Conservation (phyloP, 1,140 invertebrate genomes). For the Stegodyphus mimosarum region DNA sequence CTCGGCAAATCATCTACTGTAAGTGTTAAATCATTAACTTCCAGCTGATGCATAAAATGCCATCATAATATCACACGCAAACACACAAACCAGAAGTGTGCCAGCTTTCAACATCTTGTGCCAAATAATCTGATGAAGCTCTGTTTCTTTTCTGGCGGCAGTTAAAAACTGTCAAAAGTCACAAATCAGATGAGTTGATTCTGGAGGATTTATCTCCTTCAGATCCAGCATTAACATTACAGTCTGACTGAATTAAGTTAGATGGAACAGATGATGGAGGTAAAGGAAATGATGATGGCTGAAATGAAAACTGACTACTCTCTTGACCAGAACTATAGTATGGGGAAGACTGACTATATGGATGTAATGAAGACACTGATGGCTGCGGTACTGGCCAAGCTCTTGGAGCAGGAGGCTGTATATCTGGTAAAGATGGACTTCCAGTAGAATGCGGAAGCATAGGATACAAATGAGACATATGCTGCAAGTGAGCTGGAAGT, state of each 20-base stretch:
- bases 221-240: slow-evolving; percentile 14
- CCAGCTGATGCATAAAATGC: slow-evolving; percentile 44
- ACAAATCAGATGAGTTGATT: slow-evolving; percentile 44
- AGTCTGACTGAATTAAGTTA: slow-evolving; percentile 35
- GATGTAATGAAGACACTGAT: slow-evolving; percentile 53
- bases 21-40: slow-evolving; percentile 32
- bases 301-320: slow-evolving; percentile 57
- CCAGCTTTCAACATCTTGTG: slow-evolving; percentile 14
- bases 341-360: slow-evolving; percentile 59
- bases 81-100: slow-evolving; percentile 53
- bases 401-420: slow-evolving; percentile 45
- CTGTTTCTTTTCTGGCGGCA: slow-evolving; percentile 12
- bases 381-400: slow-evolving; percentile 47
- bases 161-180: slow-evolving; percentile 2
- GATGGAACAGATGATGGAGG: slow-evolving; percentile 28
- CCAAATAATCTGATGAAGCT: slow-evolving; percentile 33
- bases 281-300: slow-evolving; percentile 46
- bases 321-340: slow-evolving; percentile 54
- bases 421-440: slow-evolving; percentile 38
- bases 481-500: slow-evolving; percentile 40
- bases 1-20: slow-evolving; percentile 2
- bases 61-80: slow-evolving; percentile 57
- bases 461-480: slow-evolving; percentile 53
- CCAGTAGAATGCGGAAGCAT: slow-evolving; percentile 19
- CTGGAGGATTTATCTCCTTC: slow-evolving; percentile 33